A percentile compares a stretch with the other conserved stretches of the same genome.
Conservation (phyloP, 2,888 invertebrate species). For the Esperia sulphurella region DNA sequence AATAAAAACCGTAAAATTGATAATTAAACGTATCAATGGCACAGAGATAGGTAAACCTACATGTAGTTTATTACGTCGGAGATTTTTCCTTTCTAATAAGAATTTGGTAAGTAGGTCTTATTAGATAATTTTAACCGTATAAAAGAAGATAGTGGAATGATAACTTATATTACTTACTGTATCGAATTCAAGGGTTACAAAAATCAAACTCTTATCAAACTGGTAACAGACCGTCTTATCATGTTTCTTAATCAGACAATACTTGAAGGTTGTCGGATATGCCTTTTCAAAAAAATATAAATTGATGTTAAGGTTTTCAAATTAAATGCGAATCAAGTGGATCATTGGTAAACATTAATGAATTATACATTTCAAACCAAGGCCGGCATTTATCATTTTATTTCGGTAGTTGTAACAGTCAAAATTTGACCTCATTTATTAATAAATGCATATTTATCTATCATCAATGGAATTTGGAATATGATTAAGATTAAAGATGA, state of each 20-base stretch:
- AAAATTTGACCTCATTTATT: conserved; percentile 7
- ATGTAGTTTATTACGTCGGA: too few species aligned
- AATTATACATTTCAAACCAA: conserved; percentile 28
- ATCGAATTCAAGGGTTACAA: conserved; percentile 21
- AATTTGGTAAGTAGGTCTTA: neutral
- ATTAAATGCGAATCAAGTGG: neutral
- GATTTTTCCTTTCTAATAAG: neutral
- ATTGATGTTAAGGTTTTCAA: conserved; percentile 2
- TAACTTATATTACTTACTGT: neutral
- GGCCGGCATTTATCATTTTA: conserved; percentile 32
- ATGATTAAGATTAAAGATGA: too few species aligned
- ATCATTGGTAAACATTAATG: conserved; percentile 17
- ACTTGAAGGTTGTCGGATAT: conserved; percentile 29
- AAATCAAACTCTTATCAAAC: conserved; percentile 38
- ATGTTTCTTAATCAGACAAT: conserved; percentile 33
- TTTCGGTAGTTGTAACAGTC: conserved; percentile 16
- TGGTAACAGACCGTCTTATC: conserved; percentile 32
- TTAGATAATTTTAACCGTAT: neutral
- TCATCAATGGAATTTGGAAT: neutral
- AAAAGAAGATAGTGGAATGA: neutral
- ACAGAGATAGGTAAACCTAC: too few species aligned
- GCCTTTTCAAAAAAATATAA: conserved; percentile 9
- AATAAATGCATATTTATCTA: conserved; percentile 1
- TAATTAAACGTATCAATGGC: too few species aligned
- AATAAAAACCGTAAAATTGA: too few species aligned